Conservation (phyloP, 1,140 invertebrate species). For the Berghia stephanieae region DNA sequence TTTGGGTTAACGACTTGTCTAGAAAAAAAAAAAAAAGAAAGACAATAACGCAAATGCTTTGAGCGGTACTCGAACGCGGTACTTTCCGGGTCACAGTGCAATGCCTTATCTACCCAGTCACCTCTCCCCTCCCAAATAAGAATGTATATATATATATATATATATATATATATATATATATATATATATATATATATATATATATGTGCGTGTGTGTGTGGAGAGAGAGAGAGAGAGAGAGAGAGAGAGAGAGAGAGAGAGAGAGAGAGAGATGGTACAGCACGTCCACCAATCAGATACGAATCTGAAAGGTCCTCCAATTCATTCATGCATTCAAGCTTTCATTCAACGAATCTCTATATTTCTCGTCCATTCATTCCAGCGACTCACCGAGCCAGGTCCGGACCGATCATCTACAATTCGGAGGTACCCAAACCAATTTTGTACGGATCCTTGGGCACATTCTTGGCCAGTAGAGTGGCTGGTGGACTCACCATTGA, state of each 20-base stretch:
- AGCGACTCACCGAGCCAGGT: constrained; percentile 17
- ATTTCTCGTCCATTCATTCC: no score
- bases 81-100: no score
- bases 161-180: background rate
- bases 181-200: background rate
- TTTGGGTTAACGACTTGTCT: no score
- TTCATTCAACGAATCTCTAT: no score
- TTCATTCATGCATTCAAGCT: no score
- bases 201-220: background rate
- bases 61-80: no score
- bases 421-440: constrained; percentile 33
- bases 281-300: no score
- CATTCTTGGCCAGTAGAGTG: constrained; percentile 40
- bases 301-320: no score
- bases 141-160: background rate
- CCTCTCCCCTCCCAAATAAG: background rate
- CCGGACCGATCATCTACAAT: constrained; percentile 41
- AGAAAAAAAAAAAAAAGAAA: no score
- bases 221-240: background rate
- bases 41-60: background rate
- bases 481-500: constrained; percentile 41
- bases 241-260: constrained; percentile 15
- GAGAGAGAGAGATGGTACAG: background rate
- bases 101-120: no score
- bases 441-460: constrained; percentile 42